These are phyloP conservation scores for Bombus sylvicola DNA, from an alignment of 1,140 invertebrate genomes.

Conservation along the genomic window DNA sequence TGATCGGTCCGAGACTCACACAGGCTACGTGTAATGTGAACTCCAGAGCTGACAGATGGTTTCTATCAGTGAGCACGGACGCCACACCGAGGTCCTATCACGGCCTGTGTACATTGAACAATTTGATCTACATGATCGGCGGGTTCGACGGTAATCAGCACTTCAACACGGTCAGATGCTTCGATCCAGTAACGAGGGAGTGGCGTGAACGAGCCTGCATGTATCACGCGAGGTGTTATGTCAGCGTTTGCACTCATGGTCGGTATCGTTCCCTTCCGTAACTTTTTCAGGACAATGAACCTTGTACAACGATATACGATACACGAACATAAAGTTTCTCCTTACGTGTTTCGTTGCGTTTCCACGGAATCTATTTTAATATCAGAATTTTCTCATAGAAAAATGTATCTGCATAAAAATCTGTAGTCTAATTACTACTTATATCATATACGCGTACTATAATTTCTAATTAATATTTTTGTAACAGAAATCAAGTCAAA, in stretches of 20 bases:
- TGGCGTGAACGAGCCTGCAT: constrained; percentile 89
- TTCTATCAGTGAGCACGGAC: constrained; percentile 86
- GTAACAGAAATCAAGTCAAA: too few relatives aligned
- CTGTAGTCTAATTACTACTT: too few relatives aligned
- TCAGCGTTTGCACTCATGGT: constrained; percentile 89
- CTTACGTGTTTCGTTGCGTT: too few relatives aligned
- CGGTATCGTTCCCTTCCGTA: constrained; percentile 31
- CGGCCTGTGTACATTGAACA: constrained; percentile 87
- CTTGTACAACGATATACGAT: too few relatives aligned
- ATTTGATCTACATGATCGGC: constrained; percentile 90
- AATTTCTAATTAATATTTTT: too few relatives aligned
- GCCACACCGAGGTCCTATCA: constrained; percentile 88
- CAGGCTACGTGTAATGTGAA: constrained; percentile 46
- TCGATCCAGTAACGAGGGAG: constrained; percentile 85
- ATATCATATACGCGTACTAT: too few relatives aligned
- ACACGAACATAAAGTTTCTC: too few relatives aligned
- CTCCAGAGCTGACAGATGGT: constrained; percentile 85
- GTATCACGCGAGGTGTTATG: constrained; percentile 89
- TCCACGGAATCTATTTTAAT: too few relatives aligned
- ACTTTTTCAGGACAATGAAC: neutral
- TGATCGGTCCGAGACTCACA: constrained; percentile 24
- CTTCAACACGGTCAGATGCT: constrained; percentile 88
- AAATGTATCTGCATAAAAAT: too few relatives aligned
- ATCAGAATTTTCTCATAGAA: too few relatives aligned
- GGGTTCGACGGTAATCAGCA: constrained; percentile 89